Conservation (phyloP, 2,888 invertebrate species). For the Patella pellucida region DNA sequence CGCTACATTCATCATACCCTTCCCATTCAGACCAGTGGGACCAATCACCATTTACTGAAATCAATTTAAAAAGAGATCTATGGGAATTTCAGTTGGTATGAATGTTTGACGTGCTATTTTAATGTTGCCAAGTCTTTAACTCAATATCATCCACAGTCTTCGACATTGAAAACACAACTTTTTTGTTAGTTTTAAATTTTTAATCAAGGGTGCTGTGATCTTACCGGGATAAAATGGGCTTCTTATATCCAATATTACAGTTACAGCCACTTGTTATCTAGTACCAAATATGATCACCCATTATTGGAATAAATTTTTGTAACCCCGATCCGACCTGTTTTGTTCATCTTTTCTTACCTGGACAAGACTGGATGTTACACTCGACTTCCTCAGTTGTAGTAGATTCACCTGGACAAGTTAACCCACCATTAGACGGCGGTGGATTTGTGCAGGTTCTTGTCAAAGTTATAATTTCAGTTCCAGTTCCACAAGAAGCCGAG, state of each 20-base stretch:
- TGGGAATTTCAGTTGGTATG: no score
- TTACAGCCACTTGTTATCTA: no score
- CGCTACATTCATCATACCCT: slow-evolving; percentile 30
- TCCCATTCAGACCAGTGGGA: slow-evolving; percentile 27
- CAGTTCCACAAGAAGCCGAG: neutral
- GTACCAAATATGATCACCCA: no score
- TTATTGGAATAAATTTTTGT: neutral
- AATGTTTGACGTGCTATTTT: no score
- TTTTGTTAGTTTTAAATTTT: no score
- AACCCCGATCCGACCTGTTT: neutral
- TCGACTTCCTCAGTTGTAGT: neutral
- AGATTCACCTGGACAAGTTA: neutral
- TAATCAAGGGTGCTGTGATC: no score
- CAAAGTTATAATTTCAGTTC: neutral
- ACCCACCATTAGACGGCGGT: neutral
- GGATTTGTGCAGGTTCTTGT: neutral
- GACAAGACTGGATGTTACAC: neutral
- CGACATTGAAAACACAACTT: no score
- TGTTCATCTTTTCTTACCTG: neutral
- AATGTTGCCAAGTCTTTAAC: no score
- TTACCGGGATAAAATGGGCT: no score
- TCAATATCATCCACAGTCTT: no score
- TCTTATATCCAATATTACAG: no score
- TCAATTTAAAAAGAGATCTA: neutral
- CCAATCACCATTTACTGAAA: slow-evolving; percentile 22